A percentile compares a stretch with the other conserved stretches of the same genome.
Evolutionary conservation across 2,888 invertebrate genomes (phyloP).

Genomic region (Xestia ashworthii): DNA sequence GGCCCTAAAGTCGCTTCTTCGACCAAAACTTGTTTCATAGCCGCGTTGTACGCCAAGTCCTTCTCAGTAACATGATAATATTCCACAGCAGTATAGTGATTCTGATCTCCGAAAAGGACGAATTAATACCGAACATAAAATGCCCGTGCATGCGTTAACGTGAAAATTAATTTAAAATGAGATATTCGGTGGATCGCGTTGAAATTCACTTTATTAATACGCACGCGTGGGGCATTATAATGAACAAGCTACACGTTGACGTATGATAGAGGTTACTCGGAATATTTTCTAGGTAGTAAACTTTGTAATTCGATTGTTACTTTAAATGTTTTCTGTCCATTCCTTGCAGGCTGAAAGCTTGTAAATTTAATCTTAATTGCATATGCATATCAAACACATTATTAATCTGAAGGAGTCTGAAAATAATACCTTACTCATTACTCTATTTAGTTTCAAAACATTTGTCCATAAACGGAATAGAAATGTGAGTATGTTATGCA

Average conservation of each 20-base stretch:
- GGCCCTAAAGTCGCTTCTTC: not conserved
- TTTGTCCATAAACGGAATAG: not conserved
- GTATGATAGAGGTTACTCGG: constrained; percentile 2
- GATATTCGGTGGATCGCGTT: constrained; percentile 29
- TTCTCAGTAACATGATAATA: too few relatives aligned
- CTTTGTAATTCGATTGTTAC: not conserved
- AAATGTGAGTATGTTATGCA: not conserved
- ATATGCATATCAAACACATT: not conserved
- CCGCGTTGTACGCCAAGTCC: not conserved
- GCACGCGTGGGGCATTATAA: constrained; percentile 33
- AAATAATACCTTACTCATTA: not conserved
- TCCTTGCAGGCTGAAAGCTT: too few relatives aligned
- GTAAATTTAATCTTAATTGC: not conserved
- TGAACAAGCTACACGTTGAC: constrained; percentile 28
- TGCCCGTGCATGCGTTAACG: constrained; percentile 10
- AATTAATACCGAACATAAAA: constrained; percentile 16
- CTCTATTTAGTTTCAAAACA: not conserved
- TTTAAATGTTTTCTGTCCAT: not conserved
- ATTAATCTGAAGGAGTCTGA: not conserved
- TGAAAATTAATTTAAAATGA: constrained; percentile 50
- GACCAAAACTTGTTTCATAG: not conserved
- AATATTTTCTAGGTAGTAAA: not conserved
- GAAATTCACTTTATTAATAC: constrained; percentile 51
- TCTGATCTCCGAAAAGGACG: not conserved
- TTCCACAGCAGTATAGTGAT: not conserved